Conservation (phyloP, 2,888 invertebrate genomes). For the Chouioia cunea region DNA sequence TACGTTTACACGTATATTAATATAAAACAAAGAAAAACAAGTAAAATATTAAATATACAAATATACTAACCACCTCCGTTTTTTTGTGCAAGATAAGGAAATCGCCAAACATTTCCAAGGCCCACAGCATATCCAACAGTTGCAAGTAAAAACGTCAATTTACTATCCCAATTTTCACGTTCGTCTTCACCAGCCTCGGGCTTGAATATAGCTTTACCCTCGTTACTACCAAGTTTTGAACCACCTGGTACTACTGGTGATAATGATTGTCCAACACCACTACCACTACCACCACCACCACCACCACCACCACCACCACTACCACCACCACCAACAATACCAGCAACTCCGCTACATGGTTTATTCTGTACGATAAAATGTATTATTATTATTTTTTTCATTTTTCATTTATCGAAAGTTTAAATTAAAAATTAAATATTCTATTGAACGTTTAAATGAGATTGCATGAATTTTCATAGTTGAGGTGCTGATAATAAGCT, state of each 20-base stretch:
- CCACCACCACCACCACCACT: constrained; percentile 41
- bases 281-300: constrained; percentile 62
- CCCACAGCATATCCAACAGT: constrained; percentile 97
- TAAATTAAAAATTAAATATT: no score
- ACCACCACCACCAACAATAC: not conserved
- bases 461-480: no score
- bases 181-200: constrained; percentile 81
- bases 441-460: no score
- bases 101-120: constrained; percentile 94
- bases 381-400: no score
- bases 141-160: constrained; percentile 90
- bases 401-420: no score
- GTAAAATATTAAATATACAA: no score
- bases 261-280: no score
- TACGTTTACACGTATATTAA: no score
- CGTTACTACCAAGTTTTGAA: constrained; percentile 74
- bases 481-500: no score
- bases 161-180: constrained; percentile 93
- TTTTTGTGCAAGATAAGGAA: constrained; percentile 94
- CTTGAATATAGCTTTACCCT: constrained; percentile 76
- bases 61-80: constrained; percentile 83
- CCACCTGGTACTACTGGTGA: no score
- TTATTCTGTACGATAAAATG: constrained; percentile 39
- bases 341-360: not conserved
- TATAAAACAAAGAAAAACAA: no score